These are phyloP conservation scores for Silurus lanzhouensis DNA, from an alignment of 2,797 vertebrate species.

Conservation along the genomic window DNA sequence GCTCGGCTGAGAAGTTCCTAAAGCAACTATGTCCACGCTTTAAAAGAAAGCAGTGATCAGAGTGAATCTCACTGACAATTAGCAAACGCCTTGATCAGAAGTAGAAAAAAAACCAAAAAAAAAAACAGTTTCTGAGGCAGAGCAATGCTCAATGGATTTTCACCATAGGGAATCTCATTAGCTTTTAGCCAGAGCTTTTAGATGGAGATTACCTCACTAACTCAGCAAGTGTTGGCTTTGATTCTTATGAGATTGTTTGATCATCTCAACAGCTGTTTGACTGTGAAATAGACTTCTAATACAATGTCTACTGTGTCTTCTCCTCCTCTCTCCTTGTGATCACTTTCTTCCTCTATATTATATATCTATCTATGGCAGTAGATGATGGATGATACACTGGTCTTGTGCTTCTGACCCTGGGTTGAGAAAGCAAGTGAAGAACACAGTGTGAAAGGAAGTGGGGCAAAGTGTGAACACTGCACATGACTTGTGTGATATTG, in stretches of 20 bases:
- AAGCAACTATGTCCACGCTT: slow-evolving; percentile 53
- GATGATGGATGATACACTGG: slow-evolving; percentile 17
- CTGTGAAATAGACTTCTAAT: not conserved
- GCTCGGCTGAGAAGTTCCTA: slow-evolving; percentile 44
- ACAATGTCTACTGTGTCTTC: not conserved
- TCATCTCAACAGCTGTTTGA: slow-evolving; percentile 47
- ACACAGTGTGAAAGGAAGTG: not conserved
- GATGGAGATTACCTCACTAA: slow-evolving; percentile 45
- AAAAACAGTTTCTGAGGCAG: slow-evolving; percentile 71
- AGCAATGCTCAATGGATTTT: slow-evolving; percentile 55
- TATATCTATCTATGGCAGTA: slow-evolving; percentile 19
- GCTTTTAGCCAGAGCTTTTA: slow-evolving; percentile 40
- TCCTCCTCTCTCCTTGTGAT: slow-evolving; percentile 26
- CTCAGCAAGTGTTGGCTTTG: slow-evolving; percentile 64
- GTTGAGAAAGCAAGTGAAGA: slow-evolving; percentile 56
- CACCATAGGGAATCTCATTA: slow-evolving; percentile 50
- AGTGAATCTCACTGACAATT: slow-evolving; percentile 66
- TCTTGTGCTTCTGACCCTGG: slow-evolving; percentile 12
- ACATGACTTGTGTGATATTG: slow-evolving; percentile 63
- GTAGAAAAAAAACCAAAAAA: slow-evolving; percentile 63
- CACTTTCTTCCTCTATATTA: slow-evolving; percentile 28
- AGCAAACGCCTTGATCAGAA: slow-evolving; percentile 69
- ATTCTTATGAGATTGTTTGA: slow-evolving; percentile 67
- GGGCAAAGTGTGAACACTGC: slow-evolving; percentile 34
- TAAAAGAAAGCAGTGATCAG: slow-evolving; percentile 64